These are phyloP conservation scores for Steinernema carpocapsae DNA, from an alignment of 2,888 invertebrate genomes.

Conservation along the genomic window DNA sequence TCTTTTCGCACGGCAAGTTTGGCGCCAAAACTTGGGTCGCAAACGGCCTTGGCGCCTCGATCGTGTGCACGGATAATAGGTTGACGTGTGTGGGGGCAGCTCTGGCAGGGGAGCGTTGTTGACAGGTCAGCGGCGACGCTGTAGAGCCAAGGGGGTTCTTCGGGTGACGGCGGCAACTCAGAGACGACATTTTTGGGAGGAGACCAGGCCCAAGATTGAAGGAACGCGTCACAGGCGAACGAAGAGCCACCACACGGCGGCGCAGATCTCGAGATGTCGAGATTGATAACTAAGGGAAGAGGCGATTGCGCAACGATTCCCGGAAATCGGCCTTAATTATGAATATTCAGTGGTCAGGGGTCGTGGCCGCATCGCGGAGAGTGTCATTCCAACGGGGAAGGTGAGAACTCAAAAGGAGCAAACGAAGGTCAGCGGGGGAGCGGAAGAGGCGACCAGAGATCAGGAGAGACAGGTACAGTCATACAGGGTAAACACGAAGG, in stretches of 20 bases:
- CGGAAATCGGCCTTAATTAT: slow-evolving; percentile 35
- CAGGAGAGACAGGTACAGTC: neutral
- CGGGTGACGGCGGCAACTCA: no score
- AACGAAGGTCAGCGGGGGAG: neutral
- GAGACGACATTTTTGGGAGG: neutral
- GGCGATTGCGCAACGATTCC: slow-evolving; percentile 31
- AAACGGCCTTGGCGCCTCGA: slow-evolving; percentile 33
- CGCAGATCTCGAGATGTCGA: slow-evolving; percentile 2
- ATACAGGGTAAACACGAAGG: neutral
- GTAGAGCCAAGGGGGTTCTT: neutral
- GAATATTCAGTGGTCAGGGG: slow-evolving; percentile 15
- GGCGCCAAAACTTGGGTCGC: slow-evolving; percentile 29
- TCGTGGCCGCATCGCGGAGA: neutral
- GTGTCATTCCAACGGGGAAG: neutral
- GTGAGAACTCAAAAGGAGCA: neutral
- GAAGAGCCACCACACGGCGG: neutral
- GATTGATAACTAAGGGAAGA: slow-evolving; percentile 10
- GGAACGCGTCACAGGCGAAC: neutral
- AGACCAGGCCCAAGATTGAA: no score
- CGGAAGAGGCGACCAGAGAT: slow-evolving; percentile 22
- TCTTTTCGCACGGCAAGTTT: slow-evolving; percentile 4
- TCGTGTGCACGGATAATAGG: slow-evolving; percentile 30
- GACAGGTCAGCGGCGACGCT: slow-evolving; percentile 22
- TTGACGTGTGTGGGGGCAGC: neutral
- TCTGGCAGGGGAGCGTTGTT: slow-evolving; percentile 8